These are phyloP conservation scores for Ochropleura plecta DNA, from an alignment of 2,888 invertebrate species.

Conservation along the genomic window DNA sequence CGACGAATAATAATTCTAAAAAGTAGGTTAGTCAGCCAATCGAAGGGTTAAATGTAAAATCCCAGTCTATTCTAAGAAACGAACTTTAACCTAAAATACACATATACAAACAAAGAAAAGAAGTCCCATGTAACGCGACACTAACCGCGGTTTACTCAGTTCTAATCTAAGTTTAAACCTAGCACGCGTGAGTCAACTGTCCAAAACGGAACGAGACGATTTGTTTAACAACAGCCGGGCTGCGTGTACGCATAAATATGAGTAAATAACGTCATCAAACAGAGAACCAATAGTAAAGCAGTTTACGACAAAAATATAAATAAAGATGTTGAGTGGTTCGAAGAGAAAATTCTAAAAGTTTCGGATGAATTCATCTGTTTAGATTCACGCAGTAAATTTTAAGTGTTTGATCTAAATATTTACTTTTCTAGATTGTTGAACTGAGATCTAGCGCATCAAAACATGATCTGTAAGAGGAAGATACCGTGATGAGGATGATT, in stretches of 20 bases:
- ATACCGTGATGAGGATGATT: neutral
- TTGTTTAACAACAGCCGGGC: slow-evolving; percentile 72
- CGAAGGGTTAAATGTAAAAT: neutral
- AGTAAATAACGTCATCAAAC: slow-evolving; percentile 65
- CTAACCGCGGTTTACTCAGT: slow-evolving; percentile 63
- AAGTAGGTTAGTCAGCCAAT: neutral
- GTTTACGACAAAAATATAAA: slow-evolving; percentile 42
- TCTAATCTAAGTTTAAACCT: slow-evolving; percentile 75
- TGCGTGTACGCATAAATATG: slow-evolving; percentile 68
- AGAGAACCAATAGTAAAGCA: slow-evolving; percentile 42
- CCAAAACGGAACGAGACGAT: slow-evolving; percentile 67
- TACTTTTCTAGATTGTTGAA: slow-evolving; percentile 31
- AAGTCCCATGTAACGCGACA: slow-evolving; percentile 67
- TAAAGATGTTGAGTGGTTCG: slow-evolving; percentile 27
- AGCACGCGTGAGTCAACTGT: slow-evolving; percentile 73
- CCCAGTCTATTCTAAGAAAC: neutral
- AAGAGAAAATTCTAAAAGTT: slow-evolving; percentile 23
- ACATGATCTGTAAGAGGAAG: neutral
- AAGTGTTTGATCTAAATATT: slow-evolving; percentile 31
- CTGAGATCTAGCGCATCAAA: slow-evolving; percentile 24
- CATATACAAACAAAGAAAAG: slow-evolving; percentile 43
- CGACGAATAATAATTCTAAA: neutral
- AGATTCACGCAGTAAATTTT: slow-evolving; percentile 16
- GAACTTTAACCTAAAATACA: neutral
- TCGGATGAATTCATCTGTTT: slow-evolving; percentile 27